Evolutionary conservation across 2,113 vertebrate genomes (phyloP).

Genomic region (Ciconia boyciana): DNA sequence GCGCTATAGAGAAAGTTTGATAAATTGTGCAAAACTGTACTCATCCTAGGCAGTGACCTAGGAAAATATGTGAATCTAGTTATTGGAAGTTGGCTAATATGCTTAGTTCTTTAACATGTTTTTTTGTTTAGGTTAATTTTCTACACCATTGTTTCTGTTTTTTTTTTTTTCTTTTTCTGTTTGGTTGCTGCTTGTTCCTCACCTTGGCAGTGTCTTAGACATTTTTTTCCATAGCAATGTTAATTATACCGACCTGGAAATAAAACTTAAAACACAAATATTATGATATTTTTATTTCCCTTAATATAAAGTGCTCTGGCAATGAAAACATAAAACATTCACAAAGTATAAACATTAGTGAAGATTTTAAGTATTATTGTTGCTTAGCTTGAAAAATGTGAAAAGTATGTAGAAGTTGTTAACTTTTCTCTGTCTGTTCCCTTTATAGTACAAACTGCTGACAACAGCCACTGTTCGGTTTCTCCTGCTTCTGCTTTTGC

Average conservation of each 20-base stretch:
- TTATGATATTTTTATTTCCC: background rate
- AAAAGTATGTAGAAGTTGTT: background rate
- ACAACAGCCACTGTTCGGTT: constrained; percentile 88
- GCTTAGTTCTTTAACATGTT: background rate
- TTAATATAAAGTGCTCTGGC: background rate
- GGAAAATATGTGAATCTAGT: background rate
- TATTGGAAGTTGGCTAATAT: background rate
- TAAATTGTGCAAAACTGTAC: background rate
- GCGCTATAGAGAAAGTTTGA: background rate
- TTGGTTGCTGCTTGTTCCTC: background rate
- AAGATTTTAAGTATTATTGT: background rate
- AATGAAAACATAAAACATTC: background rate
- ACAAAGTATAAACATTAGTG: background rate
- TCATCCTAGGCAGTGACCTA: background rate
- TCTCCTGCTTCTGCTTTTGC: constrained; percentile 97
- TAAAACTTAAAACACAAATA: background rate
- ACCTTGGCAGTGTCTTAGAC: background rate
- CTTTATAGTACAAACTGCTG: constrained; percentile 83
- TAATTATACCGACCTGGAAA: background rate
- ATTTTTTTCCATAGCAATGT: background rate
- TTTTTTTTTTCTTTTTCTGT: rapidly evolving
- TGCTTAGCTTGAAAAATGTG: background rate
- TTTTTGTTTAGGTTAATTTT: background rate
- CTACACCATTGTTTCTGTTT: background rate
- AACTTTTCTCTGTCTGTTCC: background rate